Evolutionary conservation across 1,140 invertebrate genomes (phyloP).

Genomic region (Meteorus sp.): DNA sequence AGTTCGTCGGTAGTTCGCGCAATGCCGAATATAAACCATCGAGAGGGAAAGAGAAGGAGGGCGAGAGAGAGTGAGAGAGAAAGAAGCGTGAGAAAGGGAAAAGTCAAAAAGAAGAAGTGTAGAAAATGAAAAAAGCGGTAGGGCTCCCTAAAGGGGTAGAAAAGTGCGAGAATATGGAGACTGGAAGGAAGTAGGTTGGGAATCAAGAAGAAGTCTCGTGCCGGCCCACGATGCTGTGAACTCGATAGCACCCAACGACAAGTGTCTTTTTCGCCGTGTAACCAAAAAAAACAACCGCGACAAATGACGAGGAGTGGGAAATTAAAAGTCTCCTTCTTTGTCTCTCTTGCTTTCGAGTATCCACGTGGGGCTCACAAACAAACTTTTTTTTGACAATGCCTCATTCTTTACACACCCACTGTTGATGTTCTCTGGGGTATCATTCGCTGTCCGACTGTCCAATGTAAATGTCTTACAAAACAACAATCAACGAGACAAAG

Average conservation of each 20-base stretch:
- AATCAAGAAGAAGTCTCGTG: neutral
- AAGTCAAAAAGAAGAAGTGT: neutral
- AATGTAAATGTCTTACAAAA: neutral
- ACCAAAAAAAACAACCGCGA: no score
- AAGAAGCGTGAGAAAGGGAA: neutral
- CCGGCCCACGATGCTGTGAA: neutral
- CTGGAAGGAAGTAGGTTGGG: neutral
- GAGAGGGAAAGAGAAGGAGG: conserved; percentile 1
- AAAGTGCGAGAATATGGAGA: neutral
- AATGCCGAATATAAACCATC: neutral
- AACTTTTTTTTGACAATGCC: neutral
- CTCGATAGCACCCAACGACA: conserved; percentile 10
- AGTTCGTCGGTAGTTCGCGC: conserved; percentile 12
- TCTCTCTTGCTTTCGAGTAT: no score
- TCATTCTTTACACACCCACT: conserved; percentile 3
- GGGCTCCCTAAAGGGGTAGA: conserved; percentile 1
- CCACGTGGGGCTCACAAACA: neutral
- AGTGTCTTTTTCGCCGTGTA: neutral
- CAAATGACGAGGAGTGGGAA: neutral
- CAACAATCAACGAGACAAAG: neutral
- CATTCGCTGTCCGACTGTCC: neutral
- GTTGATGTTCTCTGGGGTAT: conserved; percentile 4
- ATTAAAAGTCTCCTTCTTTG: neutral
- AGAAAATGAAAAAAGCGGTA: neutral
- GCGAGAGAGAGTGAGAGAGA: neutral